These are phyloP conservation scores for Bombyx huttoni DNA, from an alignment of 2,888 invertebrate genomes.

Conservation along the genomic window DNA sequence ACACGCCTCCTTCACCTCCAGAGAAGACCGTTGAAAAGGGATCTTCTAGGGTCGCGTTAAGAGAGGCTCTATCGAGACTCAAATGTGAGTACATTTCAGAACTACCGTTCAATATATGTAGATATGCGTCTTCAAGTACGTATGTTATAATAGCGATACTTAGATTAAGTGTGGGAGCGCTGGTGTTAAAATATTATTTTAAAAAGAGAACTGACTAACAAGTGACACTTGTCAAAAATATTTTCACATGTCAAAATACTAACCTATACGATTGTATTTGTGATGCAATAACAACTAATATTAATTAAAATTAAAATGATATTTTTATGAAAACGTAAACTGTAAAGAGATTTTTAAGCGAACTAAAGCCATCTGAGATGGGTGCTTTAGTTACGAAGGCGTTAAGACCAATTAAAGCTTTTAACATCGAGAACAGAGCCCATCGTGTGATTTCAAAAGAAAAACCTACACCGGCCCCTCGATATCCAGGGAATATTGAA, in stretches of 20 bases:
- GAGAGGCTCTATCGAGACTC: constrained; percentile 40
- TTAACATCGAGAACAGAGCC: constrained; percentile 84
- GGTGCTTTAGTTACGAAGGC: constrained; percentile 76
- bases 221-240: too few relatives aligned
- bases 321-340: background rate
- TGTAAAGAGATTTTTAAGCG: constrained; percentile 3
- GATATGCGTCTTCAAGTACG: too few relatives aligned
- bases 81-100: constrained; percentile 28
- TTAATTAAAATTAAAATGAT: background rate
- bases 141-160: too few relatives aligned
- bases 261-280: constrained; percentile 3
- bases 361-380: constrained; percentile 70
- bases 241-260: background rate
- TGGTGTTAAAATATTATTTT: too few relatives aligned
- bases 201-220: too few relatives aligned
- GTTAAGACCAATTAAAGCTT: constrained; percentile 74
- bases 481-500: constrained; percentile 71
- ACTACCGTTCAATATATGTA: too few relatives aligned
- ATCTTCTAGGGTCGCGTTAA: constrained; percentile 28
- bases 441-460: constrained; percentile 78
- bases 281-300: background rate
- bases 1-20: constrained; percentile 24
- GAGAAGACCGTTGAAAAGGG: constrained; percentile 22
- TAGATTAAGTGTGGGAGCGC: too few relatives aligned
- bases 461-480: constrained; percentile 80